Base-by-base conservation (phyloP, 2,888 invertebrate species). In the Boloria selene region DNA sequence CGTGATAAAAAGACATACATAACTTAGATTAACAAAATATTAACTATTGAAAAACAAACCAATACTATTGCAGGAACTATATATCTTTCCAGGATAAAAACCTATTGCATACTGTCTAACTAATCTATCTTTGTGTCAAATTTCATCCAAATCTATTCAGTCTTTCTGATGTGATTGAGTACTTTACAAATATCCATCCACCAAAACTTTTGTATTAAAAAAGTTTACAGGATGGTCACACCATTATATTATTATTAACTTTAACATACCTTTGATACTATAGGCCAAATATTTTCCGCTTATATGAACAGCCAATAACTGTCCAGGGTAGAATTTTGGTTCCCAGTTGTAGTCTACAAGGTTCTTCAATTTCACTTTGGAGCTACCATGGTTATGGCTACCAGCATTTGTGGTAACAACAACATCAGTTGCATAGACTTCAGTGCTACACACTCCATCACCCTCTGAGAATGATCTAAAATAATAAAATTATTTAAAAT, bases 301-400 rank as follows among this genome's bases (percentile, higher is more conserved):
- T 77, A 96, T 94, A 84, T 98, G 98, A 51, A 97, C 95, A 13
- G 98, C 97, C 50, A 98, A 94, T 67, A 98, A 90, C 80, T 97
- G 97, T 0, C 98, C 98, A 0, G 95, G 93, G 78, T 98, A 97
- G 80, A 96, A 96, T 76, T 96, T 95, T 54, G 96, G 94, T 82
- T 98, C 98, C 98, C 98, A 98, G 73, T 96, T 96, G 84, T 97
- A 98, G 79, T 98, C 98, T 22, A 98, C 98, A 56, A 98, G 94
- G 83, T 96, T 97, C 78, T 96, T 96, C 53, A 98, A 94, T 82
- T 97, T 98, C 31, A 98, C 97, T 90, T 97, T 96, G 0, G 97
- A 97, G 82, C 96, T 96, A 53, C 97, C 97, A 78, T 96, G 96
- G 77, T 95, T 94, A 78, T 96, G 96, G 71, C 93, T 94, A 13